These are phyloP conservation scores for Sceloporus tristichus DNA, from an alignment of 2,113 vertebrate genomes.

Conservation along the genomic window DNA sequence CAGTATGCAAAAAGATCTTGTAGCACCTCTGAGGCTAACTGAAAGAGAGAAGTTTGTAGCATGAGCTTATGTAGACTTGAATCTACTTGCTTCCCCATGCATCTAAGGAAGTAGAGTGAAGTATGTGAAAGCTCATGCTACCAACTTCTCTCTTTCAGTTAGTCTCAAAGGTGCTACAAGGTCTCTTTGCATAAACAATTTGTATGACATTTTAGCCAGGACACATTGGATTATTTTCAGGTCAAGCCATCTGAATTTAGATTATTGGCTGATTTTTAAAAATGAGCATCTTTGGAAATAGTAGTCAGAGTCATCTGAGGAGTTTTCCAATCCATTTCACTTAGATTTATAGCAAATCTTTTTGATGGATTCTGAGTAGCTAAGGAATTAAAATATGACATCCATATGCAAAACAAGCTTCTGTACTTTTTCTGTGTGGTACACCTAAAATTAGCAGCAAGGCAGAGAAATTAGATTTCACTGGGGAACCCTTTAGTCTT, in stretches of 20 bases:
- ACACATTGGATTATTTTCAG: fast-evolving
- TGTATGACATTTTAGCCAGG: fast-evolving
- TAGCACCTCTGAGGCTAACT: no score
- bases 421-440: background rate
- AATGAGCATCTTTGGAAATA: background rate
- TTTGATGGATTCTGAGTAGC: background rate
- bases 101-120: no score
- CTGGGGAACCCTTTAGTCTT: no score
- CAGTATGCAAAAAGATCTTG: no score
- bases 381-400: background rate
- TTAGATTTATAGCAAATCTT: background rate
- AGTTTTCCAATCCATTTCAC: background rate
- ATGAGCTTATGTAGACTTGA: no score
- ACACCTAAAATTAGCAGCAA: background rate
- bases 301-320: background rate
- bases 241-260: fast-evolving
- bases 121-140: no score
- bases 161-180: no score
- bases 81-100: no score
- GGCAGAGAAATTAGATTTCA: background rate
- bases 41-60: no score
- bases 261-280: fast-evolving
- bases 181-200: no score
- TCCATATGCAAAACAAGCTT: background rate
- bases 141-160: no score